phyloP scores from a whole-genome alignment of 2,797 vertebrate species.

The Sardinella longiceps region DNA sequence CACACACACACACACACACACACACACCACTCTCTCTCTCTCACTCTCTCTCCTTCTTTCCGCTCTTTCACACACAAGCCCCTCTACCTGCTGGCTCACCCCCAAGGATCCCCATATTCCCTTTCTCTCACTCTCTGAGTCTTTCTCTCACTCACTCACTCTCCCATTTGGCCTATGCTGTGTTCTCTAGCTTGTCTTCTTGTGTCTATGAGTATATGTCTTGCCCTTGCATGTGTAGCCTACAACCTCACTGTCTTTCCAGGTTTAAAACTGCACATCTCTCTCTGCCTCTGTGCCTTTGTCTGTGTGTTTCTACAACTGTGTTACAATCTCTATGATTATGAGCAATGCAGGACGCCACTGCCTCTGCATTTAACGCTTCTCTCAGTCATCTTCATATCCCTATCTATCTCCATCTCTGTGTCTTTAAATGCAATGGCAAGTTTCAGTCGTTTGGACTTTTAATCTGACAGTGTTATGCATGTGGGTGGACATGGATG shows the following conservation, averaged over 20 bases:
- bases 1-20: conserved; percentile 12
- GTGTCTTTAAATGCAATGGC: too few relatives aligned
- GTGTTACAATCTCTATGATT: neutral
- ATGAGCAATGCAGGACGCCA: neutral
- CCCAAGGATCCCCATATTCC: neutral
- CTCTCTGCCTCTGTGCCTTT: neutral
- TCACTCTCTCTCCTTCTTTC: too few relatives aligned
- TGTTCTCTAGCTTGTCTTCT: neutral
- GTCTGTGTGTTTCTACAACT: neutral
- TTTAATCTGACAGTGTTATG: too few relatives aligned
- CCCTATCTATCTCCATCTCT: neutral
- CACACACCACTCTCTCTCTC: too few relatives aligned
- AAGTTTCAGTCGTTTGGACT: too few relatives aligned
- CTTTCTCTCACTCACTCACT: conserved; percentile 29
- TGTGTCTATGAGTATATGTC: neutral
- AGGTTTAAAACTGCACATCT: neutral
- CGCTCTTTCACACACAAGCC: neutral
- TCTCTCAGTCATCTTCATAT: neutral
- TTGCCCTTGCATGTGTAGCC: neutral
- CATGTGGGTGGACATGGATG: too few relatives aligned
- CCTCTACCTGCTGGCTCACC: neutral
- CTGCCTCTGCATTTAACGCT: neutral
- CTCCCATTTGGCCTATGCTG: too few relatives aligned
- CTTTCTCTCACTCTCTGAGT: neutral
- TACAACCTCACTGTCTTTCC: neutral